phyloP scores from a whole-genome alignment of 2,113 vertebrate species.

The Thalassoma bifasciatum region DNA sequence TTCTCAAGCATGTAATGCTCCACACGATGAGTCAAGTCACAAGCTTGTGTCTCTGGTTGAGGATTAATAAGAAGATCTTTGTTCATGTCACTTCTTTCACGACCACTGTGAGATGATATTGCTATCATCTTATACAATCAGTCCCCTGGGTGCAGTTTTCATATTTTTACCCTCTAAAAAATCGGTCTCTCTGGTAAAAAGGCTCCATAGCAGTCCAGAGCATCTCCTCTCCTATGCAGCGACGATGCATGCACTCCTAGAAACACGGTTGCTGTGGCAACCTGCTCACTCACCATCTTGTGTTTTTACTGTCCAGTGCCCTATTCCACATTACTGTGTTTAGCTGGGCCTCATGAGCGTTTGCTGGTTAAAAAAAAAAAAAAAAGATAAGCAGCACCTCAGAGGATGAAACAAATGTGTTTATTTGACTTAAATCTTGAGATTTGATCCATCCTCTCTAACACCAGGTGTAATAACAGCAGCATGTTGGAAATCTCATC shows the following conservation, averaged over 20 bases:
- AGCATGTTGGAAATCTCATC: neutral
- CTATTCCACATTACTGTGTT: constrained; percentile 71
- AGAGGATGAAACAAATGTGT: neutral
- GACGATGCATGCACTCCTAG: constrained; percentile 75
- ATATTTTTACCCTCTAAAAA: constrained; percentile 23
- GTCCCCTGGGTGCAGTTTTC: neutral
- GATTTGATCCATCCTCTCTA: neutral
- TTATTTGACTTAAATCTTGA: constrained; percentile 19
- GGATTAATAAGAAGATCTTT: constrained; percentile 41
- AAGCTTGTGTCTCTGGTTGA: constrained; percentile 34
- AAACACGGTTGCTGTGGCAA: constrained; percentile 83
- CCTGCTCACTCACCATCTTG: constrained; percentile 84
- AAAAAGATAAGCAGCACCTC: constrained; percentile 31
- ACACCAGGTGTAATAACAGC: neutral
- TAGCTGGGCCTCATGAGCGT: constrained; percentile 64
- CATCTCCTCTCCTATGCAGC: constrained; percentile 74
- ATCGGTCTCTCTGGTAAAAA: constrained; percentile 19
- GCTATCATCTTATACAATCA: neutral
- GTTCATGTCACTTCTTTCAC: constrained; percentile 19
- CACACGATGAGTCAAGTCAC: constrained; percentile 52
- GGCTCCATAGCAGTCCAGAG: constrained; percentile 60
- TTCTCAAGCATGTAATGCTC: constrained; percentile 40
- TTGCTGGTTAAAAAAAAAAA: constrained; percentile 43
- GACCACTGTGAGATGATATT: neutral
- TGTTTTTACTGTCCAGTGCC: constrained; percentile 81